A percentile compares a stretch with the other conserved stretches of the same genome.
These are phyloP conservation scores for Cantharis flavilabris DNA, from an alignment of 2,888 invertebrate genomes.

Conservation along the genomic window DNA sequence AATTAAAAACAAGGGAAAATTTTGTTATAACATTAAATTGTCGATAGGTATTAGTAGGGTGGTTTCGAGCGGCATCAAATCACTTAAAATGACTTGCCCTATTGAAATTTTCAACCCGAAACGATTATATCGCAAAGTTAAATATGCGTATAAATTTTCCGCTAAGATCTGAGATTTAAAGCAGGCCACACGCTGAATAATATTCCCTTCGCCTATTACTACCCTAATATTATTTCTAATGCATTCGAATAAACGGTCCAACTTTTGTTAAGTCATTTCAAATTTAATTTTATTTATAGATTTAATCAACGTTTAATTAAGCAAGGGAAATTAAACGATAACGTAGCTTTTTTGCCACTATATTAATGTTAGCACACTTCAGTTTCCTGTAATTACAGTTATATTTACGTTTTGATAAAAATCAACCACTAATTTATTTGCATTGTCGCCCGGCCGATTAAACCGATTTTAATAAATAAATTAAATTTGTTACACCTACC, in stretches of 20 bases:
- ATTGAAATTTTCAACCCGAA: neutral
- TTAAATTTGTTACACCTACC: neutral
- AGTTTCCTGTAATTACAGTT: neutral
- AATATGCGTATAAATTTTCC: neutral
- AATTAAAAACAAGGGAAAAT: slow-evolving; percentile 25
- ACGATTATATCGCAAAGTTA: neutral
- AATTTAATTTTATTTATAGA: slow-evolving; percentile 5
- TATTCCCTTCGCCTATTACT: neutral
- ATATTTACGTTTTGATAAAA: neutral
- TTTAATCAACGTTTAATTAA: slow-evolving; percentile 9
- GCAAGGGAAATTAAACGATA: slow-evolving; percentile 3
- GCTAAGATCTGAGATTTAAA: neutral
- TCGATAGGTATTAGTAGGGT: neutral
- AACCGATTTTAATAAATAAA: neutral
- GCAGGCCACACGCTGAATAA: neutral
- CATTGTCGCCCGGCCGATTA: neutral
- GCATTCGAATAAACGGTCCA: neutral
- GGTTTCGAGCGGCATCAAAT: neutral
- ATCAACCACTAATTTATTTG: slow-evolving; percentile 1
- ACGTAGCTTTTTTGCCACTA: neutral
- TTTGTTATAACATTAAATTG: neutral
- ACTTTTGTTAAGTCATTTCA: neutral
- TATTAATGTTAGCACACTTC: neutral
- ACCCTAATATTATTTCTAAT: neutral
- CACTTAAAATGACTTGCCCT: neutral